These are phyloP conservation scores for Linhomoeus sp. DNA, from an alignment of 2,888 invertebrate species.

Conservation along the genomic window DNA sequence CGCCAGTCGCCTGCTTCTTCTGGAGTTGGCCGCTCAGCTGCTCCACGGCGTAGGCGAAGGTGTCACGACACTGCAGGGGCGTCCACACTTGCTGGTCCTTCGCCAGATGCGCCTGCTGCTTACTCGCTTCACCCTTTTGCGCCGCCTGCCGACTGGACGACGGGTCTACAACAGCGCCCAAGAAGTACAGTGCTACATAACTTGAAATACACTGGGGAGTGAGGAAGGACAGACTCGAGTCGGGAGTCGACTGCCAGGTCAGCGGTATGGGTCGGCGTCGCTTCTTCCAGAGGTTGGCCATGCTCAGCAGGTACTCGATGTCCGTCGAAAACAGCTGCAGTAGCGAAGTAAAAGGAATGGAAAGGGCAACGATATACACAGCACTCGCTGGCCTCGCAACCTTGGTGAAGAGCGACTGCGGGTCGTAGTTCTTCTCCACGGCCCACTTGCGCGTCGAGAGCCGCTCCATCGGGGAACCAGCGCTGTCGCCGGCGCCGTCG, in stretches of 20 bases:
- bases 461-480: conserved; percentile 5
- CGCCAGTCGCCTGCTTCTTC: conserved; percentile 32
- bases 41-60: conserved; percentile 30
- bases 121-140: too few species aligned
- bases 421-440: conserved; percentile 54
- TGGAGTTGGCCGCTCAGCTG: conserved; percentile 26
- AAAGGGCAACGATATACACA: too few species aligned
- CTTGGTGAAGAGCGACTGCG: conserved; percentile 67
- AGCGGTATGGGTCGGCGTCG: conserved; percentile 59
- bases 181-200: too few species aligned
- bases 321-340: conserved; percentile 64
- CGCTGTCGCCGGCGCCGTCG: not conserved
- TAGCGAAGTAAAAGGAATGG: too few species aligned
- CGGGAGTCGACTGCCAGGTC: conserved; percentile 35
- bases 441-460: conserved; percentile 71
- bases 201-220: too few species aligned
- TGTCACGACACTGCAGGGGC: conserved; percentile 31
- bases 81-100: conserved; percentile 57
- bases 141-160: too few species aligned
- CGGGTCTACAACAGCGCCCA: too few species aligned
- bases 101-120: too few species aligned
- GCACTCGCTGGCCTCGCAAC: too few species aligned
- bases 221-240: conserved; percentile 28
- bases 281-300: conserved; percentile 87
- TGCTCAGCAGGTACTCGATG: conserved; percentile 72